Base-by-base conservation (phyloP, 2,888 invertebrate genomes). In the Empis stercorea region DNA sequence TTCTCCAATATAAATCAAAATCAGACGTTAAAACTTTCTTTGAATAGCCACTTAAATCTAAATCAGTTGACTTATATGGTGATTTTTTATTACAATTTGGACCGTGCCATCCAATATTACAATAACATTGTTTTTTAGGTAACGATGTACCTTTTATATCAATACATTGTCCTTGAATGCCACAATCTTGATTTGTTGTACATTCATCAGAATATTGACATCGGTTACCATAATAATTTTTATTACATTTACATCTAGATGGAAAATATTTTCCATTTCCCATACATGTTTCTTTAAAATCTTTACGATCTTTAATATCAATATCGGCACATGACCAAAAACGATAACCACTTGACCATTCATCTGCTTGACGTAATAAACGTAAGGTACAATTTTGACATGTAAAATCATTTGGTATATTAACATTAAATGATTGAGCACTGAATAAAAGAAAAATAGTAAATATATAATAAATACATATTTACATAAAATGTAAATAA, bases 291-390 rank as follows among this genome's bases (percentile, higher is more conserved):
- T 92, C 91, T 53, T 81, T 79, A 69, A 83, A 91, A 38, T 79
- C 76, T 63, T 82, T 84, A 44, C 80, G 85, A 78, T 57, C 65
- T 52, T 78, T 72, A 50, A 95, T 86, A 61, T 93, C 89, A 46
- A 96, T 85, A 68, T 96, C 95, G 3, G 94, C 87, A 63, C 96
- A 96, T 1, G 92, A 92, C 91, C 92, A 94, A 73, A 96, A 95
- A 52, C 84, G 73, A 70, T 94, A 95, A 58, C 74, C 78, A 47
- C 75, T 71, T 0, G 83, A 79, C 92, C 93, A 95, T 72, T 97
- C 95, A 20, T 80, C 78, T 0, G 95, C 95, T 70, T 95, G 88
- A 1, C 95, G 74, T 46, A 92, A 76, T 55, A 97, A 73, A 50
- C 95, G 80, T 36, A 97, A 73, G 0, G 92, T 89, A 67, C 96